These are phyloP conservation scores for Schizothorax lantsangensis DNA, from an alignment of 2,797 vertebrate genomes.

Conservation along the genomic window DNA sequence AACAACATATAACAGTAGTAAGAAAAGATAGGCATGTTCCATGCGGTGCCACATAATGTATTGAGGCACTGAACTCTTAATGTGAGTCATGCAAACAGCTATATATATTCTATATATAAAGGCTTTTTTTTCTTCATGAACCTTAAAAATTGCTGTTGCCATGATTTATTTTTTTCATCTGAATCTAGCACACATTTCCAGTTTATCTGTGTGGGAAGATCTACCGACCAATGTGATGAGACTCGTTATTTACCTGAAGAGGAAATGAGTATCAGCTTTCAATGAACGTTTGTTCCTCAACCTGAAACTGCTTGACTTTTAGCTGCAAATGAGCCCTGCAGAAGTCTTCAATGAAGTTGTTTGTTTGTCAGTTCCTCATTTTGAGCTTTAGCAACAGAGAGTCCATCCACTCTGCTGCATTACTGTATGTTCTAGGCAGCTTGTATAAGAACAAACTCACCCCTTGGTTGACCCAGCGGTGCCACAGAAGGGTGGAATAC, in stretches of 20 bases:
- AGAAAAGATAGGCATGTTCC: neutral
- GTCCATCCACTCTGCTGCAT: neutral
- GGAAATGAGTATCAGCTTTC: conserved; percentile 44
- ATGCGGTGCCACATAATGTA: neutral
- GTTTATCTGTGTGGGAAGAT: conserved; percentile 37
- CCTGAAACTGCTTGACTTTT: conserved; percentile 63
- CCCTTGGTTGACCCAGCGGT: neutral
- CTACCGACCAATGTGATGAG: neutral
- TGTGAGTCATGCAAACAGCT: neutral
- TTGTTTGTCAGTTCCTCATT: conserved; percentile 15
- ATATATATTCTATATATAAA: neutral
- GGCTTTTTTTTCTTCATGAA: neutral
- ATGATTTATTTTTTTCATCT: neutral
- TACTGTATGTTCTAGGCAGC: neutral
- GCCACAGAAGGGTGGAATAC: conserved; percentile 1
- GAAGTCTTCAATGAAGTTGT: conserved; percentile 14
- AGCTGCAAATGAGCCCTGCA: conserved; percentile 48
- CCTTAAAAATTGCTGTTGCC: neutral
- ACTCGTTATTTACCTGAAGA: conserved; percentile 33
- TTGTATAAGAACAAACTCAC: neutral
- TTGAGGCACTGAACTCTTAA: neutral
- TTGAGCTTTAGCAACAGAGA: neutral
- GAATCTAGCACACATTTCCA: conserved; percentile 23
- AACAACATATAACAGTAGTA: neutral
- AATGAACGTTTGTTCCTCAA: conserved; percentile 45